phyloP scores from a whole-genome alignment of 2,113 vertebrate species.

The Genyomyrus donnyi region DNA sequence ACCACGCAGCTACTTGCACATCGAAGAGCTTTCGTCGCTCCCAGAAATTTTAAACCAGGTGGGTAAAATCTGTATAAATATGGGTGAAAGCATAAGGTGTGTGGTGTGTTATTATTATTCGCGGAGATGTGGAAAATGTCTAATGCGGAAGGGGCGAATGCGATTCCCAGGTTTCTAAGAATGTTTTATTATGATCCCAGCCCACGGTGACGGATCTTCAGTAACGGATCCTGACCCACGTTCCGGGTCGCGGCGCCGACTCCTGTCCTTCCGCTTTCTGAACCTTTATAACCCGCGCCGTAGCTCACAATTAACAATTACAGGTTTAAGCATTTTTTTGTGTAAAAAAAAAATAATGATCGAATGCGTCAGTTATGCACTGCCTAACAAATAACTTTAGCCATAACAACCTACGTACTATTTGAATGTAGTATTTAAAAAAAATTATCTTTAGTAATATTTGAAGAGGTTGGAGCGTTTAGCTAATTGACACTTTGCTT shows the following conservation, averaged over 20 bases:
- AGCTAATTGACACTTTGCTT: neutral
- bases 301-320: neutral
- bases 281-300: neutral
- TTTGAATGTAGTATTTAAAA: neutral
- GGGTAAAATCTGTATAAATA: constrained; percentile 3
- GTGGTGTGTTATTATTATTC: neutral
- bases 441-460: neutral
- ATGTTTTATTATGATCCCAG: neutral
- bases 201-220: neutral
- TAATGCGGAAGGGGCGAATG: neutral
- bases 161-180: neutral
- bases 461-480: neutral
- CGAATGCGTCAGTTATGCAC: neutral
- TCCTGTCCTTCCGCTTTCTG: neutral
- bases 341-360: neutral
- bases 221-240: neutral
- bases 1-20: neutral
- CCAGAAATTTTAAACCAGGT: neutral
- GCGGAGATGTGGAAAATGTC: neutral
- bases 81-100: neutral
- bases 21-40: neutral
- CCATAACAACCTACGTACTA: neutral
- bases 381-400: neutral
- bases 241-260: neutral
- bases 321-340: neutral